A percentile compares a stretch with the other conserved stretches of the same genome.
Evolutionary conservation across 2,888 invertebrate species (phyloP).

Genomic region (Thecocarcelia acutangulata): DNA sequence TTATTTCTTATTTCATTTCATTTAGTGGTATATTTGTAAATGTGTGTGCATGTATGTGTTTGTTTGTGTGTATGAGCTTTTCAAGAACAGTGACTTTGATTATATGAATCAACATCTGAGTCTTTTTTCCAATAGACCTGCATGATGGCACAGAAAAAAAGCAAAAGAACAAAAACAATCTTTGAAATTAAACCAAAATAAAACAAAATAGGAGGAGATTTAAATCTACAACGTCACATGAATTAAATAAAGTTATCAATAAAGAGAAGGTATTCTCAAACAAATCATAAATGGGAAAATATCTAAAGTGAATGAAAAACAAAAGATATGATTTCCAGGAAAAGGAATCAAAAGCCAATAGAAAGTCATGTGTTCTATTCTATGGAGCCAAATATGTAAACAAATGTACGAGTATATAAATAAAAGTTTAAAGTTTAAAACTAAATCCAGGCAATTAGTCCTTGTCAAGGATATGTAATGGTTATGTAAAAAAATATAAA

Average conservation of each 20-base stretch:
- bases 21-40: neutral
- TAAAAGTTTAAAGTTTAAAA: too few relatives aligned
- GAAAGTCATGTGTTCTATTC: too few relatives aligned
- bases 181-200: slow-evolving; percentile 38
- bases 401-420: too few relatives aligned
- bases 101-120: slow-evolving; percentile 61
- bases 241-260: slow-evolving; percentile 53
- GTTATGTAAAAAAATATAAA: too few relatives aligned
- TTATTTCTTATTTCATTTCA: slow-evolving; percentile 37
- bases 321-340: neutral
- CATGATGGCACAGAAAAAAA: slow-evolving; percentile 43
- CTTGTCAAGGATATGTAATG: too few relatives aligned
- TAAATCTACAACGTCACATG: slow-evolving; percentile 58
- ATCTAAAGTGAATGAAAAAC: neutral
- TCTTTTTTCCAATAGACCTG: slow-evolving; percentile 51
- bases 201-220: slow-evolving; percentile 38
- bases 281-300: neutral
- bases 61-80: neutral
- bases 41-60: neutral
- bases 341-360: slow-evolving; percentile 26
- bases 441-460: too few relatives aligned
- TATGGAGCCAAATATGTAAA: too few relatives aligned
- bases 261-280: slow-evolving; percentile 15
- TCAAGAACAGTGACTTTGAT: slow-evolving; percentile 40
- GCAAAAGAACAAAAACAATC: slow-evolving; percentile 14